Evolutionary conservation across 2,797 vertebrate species (phyloP), one percentile per base, ranked within the genome.

Genomic region (Lutjanus argentimaculatus): DNA sequence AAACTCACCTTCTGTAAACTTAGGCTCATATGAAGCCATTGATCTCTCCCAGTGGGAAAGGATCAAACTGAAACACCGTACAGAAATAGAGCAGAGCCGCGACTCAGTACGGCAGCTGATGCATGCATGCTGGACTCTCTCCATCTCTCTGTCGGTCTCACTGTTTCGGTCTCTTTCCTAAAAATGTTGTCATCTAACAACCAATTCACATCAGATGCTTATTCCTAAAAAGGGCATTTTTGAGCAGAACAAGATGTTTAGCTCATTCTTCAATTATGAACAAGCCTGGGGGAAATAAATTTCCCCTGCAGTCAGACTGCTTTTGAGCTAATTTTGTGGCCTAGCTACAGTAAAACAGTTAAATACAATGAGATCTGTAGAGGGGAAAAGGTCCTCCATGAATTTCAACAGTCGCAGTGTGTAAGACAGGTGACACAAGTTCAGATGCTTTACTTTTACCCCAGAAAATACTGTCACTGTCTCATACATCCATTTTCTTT

Each of bases 161-260:
- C 76, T 66, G 72, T 87, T 87, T 86, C 57, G 7, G 49, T 55
- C 76, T 77, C 83, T 84, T 57, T 75, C 46, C 30, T 80, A 83
- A 86, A 90, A 85, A 93, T 85, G 84, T 67, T 88, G 89, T 95
- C 91, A 94, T 94, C 91, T 53, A 90, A 93, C 82, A 75, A 90
- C 86, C 85, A 91, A 93, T 90, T 91, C 88, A 13, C 83, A 90
- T 90, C 88, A 92, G 84, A 93, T 90, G 88, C 85, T 92, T 94
- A 87, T 95, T 93, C 95, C 95, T 92, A 94, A 96, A 94, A 96
- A 95, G 94, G 95, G 77, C 82, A 93, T 93, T 92, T 78, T 79
- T 36, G 49, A 72, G 67, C 68, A 75, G 68, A 53, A 89, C 81
- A 80, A 85, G 72, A 91, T 46, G 74, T 92, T 93, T 93, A 89